Evolutionary conservation across 2,888 invertebrate genomes (phyloP), one percentile per base, ranked within the genome.

Genomic region (Campoplex capitator): DNA sequence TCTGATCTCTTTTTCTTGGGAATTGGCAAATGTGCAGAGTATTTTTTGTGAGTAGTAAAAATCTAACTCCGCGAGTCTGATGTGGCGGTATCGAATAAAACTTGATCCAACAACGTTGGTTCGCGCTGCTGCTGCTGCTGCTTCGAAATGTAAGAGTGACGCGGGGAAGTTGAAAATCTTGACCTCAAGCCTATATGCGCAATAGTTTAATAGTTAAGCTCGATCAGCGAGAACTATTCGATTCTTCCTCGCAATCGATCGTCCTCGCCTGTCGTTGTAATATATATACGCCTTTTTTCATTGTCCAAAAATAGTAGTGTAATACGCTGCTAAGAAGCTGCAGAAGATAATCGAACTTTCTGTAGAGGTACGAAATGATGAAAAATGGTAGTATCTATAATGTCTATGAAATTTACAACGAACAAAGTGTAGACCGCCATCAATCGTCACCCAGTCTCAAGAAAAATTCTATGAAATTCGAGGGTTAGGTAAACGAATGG

Each of bases 11-110:
- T 38, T 9, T 7, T 9, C 76, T 32, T 62, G 13, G 13, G 6
- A 90, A 88, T 89, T 89, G 83, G 86, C 84, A 88, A 89, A 90
- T 90, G 88, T 89, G 86, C 89, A 73, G 87, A 89, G 89, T 90
- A 87, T 86, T 85, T 88, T 48, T 80, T 89, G 3, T 85, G 83
- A 23, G 23, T 89, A 87, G 83, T 87, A 88, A 76, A 90, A 89
- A 89, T 90, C 91, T 90, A 88, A 89, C 88, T 87, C 83, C 83
- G 71, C 23, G 23, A 51, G 67, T 73, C 58, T 76, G 71, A 23
- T 23, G 23, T 74, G 73, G 56, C 75, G 82, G 88, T 88, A 88
- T 86, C 28, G 7, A 56, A 67, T 87, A 88, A 90, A 91, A 91
- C 87, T 90, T 90, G 86, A 73, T 68, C 35, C 51, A 73, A 23